Conservation (phyloP, 1,140 invertebrate species). For the Drosophila eugracilis region DNA sequence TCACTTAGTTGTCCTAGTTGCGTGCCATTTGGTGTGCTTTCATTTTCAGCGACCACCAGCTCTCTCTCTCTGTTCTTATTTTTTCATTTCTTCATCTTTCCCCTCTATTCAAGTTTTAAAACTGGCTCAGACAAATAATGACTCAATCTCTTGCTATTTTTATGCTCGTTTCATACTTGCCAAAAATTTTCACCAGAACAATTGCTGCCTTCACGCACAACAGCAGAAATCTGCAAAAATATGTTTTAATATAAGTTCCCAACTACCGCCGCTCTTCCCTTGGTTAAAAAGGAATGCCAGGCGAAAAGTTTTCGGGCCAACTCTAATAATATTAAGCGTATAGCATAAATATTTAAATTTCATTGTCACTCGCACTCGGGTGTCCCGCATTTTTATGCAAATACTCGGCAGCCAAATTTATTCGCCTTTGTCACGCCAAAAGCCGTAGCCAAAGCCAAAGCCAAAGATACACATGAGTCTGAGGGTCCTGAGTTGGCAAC, state of each 20-base stretch:
- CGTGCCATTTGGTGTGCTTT: conserved; percentile 59
- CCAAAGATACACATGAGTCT: conserved; percentile 8
- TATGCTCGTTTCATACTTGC: conserved; percentile 63
- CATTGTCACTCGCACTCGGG: conserved; percentile 77
- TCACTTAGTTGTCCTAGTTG: conserved; percentile 68
- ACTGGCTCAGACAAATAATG: conserved; percentile 62
- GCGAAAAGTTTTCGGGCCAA: conserved; percentile 57
- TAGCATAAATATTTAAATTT: conserved; percentile 84
- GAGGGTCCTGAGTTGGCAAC: conserved; percentile 14
- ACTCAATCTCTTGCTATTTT: conserved; percentile 78
- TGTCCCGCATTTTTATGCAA: conserved; percentile 75
- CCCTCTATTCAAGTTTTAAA: conserved; percentile 52
- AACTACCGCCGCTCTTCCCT: neutral
- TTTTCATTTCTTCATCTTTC: conserved; percentile 37
- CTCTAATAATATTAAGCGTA: conserved; percentile 82
- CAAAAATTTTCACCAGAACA: conserved; percentile 39
- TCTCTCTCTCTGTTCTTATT: neutral
- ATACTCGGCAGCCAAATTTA: conserved; percentile 72
- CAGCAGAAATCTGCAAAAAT: conserved; percentile 66
- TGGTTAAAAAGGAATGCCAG: conserved; percentile 16
- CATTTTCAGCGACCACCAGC: conserved; percentile 43
- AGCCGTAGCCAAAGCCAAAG: conserved; percentile 36
- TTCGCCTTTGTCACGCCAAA: conserved; percentile 75
- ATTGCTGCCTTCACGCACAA: conserved; percentile 53
- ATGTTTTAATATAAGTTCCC: conserved; percentile 82